Evolutionary conservation across 2,797 vertebrate species (phyloP), one percentile per base, ranked within the genome.

Genomic region (Chrosomus eos): DNA sequence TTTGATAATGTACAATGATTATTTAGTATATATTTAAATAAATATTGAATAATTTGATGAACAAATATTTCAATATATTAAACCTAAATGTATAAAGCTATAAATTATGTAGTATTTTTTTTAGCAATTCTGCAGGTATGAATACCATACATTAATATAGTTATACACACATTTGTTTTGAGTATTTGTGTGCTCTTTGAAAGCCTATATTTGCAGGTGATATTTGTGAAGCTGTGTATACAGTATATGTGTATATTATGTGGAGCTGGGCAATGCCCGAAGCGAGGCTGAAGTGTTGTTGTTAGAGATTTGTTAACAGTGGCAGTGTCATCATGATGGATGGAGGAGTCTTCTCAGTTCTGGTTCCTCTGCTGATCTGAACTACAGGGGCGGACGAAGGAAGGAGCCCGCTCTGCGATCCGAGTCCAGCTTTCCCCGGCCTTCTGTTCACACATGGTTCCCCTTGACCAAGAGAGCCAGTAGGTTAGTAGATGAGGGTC

Each of bases 291-390:
- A n/a, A 51, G 31, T 67, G 18, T 43, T 79, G 48, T 66, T 78
- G 53, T 78, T 77, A 78, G 74, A 38, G 14, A 38, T 75, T 80
- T 84, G 70, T 66, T 38, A 75, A 87, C 51, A 45, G 87, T 55
- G 76, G 70, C 84, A 73, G 67, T 87, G 85, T 91, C 86, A 88
- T 60, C 74, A 14, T 86, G 87, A 92, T 87, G 83, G 87, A 92
- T 92, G 86, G 84, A 80, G 68, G 58, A 72, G 81, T 40, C 7
- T 68, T 83, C 62, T 79, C 11, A n/a, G 60, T 64, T 70, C 45
- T 85, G 67, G 81, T 73, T 90, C 66, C 55, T n/a, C 23, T 79
- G 55, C 48, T 86, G 85, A 87, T 81, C 81, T 81, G 78, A 90
- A 88, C 76, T 78, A 33, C 19, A 18, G 55, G 40, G 73, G 55